Evolutionary conservation across 2,888 invertebrate species (phyloP).

Genomic region (Lucinisca nassula): DNA sequence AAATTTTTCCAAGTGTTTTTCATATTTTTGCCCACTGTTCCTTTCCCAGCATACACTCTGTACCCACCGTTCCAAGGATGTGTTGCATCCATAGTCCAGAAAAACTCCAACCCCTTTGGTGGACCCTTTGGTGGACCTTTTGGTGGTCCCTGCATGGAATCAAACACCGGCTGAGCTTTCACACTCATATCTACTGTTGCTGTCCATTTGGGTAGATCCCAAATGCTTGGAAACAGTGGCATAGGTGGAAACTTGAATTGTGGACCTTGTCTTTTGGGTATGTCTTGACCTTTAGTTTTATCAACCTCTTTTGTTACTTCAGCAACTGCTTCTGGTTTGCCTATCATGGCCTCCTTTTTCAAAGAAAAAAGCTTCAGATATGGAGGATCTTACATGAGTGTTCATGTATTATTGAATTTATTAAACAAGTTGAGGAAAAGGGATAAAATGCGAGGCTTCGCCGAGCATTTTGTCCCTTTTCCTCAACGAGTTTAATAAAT

Average conservation of each 20-base stretch:
- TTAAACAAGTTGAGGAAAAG: too few species aligned
- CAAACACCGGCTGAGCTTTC: slow-evolving; percentile 17
- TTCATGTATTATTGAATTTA: too few species aligned
- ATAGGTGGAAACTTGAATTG: not conserved
- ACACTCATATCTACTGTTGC: not conserved
- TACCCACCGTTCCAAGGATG: slow-evolving; percentile 62
- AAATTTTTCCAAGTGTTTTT: slow-evolving; percentile 18
- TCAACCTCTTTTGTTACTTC: not conserved
- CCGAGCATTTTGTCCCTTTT: too few species aligned
- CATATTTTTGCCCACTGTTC: slow-evolving; percentile 16
- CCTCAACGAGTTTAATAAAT: too few species aligned
- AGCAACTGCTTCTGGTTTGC: not conserved
- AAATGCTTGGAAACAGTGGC: slow-evolving; percentile 50
- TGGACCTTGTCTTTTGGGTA: not conserved
- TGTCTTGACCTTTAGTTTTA: not conserved
- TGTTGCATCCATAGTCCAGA: not conserved
- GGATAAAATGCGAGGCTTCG: too few species aligned
- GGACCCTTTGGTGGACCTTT: not conserved
- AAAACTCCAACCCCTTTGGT: slow-evolving; percentile 28
- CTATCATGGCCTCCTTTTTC: slow-evolving; percentile 16
- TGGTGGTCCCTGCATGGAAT: not conserved
- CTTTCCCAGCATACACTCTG: not conserved
- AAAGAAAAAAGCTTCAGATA: too few species aligned
- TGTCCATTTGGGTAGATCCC: slow-evolving; percentile 54
- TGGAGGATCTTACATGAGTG: too few species aligned